phyloP scores from a whole-genome alignment of 2,888 invertebrate species.

The Mayetiola destructor region DNA sequence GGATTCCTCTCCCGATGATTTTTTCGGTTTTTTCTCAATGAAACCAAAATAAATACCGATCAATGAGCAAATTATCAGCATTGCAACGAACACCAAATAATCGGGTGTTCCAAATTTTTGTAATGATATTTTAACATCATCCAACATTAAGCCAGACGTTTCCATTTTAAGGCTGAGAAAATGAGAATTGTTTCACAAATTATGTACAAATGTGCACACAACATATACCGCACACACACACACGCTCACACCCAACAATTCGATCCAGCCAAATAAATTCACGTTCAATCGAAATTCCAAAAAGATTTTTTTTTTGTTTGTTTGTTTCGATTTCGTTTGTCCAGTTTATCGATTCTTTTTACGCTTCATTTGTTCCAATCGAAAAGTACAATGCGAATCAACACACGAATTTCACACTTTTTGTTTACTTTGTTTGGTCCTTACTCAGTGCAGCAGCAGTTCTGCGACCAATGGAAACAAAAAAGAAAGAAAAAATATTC shows the following conservation, averaged over 20 bases:
- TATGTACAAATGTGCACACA: no score
- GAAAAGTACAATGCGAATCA: no score
- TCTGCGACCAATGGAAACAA: no score
- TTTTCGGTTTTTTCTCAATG: conserved; percentile 39
- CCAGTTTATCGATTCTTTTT: neutral
- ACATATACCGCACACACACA: no score
- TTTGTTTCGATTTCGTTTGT: no score
- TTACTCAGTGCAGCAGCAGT: no score
- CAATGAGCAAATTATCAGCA: conserved; percentile 59
- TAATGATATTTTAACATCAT: conserved; percentile 36
- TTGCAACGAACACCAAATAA: conserved; percentile 60
- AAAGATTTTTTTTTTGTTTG: no score
- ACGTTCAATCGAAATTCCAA: no score
- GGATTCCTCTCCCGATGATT: conserved; percentile 35
- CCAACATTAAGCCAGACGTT: conserved; percentile 19
- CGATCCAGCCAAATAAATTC: neutral
- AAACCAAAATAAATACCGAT: conserved; percentile 77
- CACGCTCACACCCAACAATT: neutral
- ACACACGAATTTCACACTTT: no score
- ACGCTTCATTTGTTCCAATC: neutral
- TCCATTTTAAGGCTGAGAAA: no score
- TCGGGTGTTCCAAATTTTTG: conserved; percentile 58
- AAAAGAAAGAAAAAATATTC: no score
- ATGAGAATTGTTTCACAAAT: neutral
- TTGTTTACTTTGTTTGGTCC: no score